Conservation (phyloP, 2,888 invertebrate genomes). For the Tinea pellionella region DNA sequence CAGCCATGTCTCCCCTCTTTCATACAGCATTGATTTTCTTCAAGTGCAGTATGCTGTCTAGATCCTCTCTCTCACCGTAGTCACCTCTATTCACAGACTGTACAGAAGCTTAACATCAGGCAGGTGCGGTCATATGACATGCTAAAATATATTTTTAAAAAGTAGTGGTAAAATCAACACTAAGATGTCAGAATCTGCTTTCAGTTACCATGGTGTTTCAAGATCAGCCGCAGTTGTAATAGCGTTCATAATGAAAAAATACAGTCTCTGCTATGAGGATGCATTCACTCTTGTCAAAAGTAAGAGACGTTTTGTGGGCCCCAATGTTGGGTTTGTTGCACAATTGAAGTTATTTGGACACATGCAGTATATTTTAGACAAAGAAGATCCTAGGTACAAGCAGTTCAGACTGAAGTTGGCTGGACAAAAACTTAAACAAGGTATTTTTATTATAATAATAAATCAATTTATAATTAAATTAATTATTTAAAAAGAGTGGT, state of each 20-base stretch:
- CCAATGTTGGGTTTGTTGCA: constrained; percentile 83
- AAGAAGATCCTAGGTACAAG: constrained; percentile 77
- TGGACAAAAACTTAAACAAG: constrained; percentile 82
- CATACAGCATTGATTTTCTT: too few species aligned
- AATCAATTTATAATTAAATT: too few species aligned
- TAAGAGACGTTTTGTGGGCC: constrained; percentile 79
- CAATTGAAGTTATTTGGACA: constrained; percentile 83
- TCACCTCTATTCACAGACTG: too few species aligned
- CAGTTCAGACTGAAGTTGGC: constrained; percentile 83
- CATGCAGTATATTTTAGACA: constrained; percentile 80
- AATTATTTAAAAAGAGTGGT: too few species aligned
- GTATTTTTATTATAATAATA: constrained; percentile 45
- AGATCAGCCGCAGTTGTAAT: constrained; percentile 89
- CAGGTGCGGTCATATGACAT: too few species aligned
- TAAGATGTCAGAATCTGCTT: too few species aligned
- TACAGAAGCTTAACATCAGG: too few species aligned
- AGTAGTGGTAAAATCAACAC: too few species aligned
- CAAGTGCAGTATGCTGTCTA: too few species aligned
- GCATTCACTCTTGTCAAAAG: constrained; percentile 76
- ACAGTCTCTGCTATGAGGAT: constrained; percentile 76
- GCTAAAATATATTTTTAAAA: too few species aligned
- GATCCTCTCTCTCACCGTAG: too few species aligned
- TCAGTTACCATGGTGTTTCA: constrained; percentile 89
- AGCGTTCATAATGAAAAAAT: constrained; percentile 89
- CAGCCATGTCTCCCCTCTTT: too few species aligned